Evolutionary conservation across 1,140 invertebrate genomes (phyloP), one percentile per base, ranked within the genome.

Genomic region (Maconellicoccus hirsutus): DNA sequence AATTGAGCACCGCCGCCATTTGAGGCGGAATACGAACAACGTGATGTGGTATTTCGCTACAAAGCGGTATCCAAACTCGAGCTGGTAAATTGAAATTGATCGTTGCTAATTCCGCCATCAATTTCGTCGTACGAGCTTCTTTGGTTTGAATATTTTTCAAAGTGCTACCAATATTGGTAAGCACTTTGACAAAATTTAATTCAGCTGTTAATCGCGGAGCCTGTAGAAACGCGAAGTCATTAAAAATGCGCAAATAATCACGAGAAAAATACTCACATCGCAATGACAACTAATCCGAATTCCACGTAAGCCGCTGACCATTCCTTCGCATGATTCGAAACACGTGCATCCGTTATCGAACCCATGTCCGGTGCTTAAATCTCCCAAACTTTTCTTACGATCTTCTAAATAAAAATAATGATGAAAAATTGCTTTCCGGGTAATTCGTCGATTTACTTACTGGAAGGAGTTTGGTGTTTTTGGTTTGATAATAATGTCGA

Each of bases 21-120:
- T 94, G 92, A 72, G 95, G 94, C 29, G 96, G 94, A 78, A 97
- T 92, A 76, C 93, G 82, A 38, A 97, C 89, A 74, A 97, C 89
- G 78, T 96, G 89, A 82, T 93, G 91, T 42, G 85, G 84, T 71
- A 83, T 79, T 71, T 81, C 80, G 74, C 83, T 84, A 61, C 59
- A 70, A 39, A 98, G 84, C 16, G 97, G 97, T 72, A 99, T 81
- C 96, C 96, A 99, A 70, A 99, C 96, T 72, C 95, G 83, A 0
- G 96, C 96, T 1, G 97, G 97, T 73, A 99, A 83, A 83, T 99
- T 98, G 71, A 98, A 84, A 82, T 99, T 98, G 52, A 99, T 82
- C 74, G 92, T 86, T 74, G 90, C 91, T 71, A 99, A 82, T 79
- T 98, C 96, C 23, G 94, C 94, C 71, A 96, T 87, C 63, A 99